These are phyloP conservation scores for Grantiella picta DNA, from an alignment of 2,113 vertebrate genomes.

Conservation along the genomic window DNA sequence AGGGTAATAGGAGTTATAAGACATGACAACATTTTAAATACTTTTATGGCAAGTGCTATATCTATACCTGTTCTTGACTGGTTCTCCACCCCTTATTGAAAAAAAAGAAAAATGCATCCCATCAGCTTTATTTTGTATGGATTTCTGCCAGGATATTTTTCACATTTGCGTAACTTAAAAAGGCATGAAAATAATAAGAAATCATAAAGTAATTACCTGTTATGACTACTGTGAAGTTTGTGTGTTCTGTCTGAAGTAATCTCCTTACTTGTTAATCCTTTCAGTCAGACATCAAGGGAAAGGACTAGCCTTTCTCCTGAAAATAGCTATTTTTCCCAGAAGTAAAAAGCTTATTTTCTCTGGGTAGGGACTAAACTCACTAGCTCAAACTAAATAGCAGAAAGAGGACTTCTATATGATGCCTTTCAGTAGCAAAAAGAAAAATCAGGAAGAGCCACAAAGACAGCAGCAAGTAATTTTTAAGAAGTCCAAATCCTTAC, in stretches of 20 bases:
- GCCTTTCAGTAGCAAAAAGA: neutral
- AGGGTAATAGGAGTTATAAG: neutral
- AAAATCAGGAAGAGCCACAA: neutral
- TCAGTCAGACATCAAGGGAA: neutral
- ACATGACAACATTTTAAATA: neutral
- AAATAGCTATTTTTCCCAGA: neutral
- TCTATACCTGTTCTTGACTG: neutral
- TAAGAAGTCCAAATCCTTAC: neutral
- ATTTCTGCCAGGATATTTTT: neutral
- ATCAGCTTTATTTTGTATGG: neutral
- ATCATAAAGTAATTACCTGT: neutral
- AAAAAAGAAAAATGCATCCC: neutral
- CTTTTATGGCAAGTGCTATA: neutral
- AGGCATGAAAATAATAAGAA: neutral
- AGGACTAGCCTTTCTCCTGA: neutral
- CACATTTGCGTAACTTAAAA: neutral
- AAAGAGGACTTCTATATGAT: neutral
- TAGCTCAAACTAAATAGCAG: neutral
- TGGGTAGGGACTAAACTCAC: neutral
- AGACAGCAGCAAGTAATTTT: neutral
- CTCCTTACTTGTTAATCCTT: neutral
- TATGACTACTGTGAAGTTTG: neutral
- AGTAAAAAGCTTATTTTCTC: neutral
- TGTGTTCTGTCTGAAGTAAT: neutral
- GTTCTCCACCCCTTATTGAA: neutral